phyloP scores from a whole-genome alignment of 2,888 invertebrate genomes.

The Dynastes tityus region DNA sequence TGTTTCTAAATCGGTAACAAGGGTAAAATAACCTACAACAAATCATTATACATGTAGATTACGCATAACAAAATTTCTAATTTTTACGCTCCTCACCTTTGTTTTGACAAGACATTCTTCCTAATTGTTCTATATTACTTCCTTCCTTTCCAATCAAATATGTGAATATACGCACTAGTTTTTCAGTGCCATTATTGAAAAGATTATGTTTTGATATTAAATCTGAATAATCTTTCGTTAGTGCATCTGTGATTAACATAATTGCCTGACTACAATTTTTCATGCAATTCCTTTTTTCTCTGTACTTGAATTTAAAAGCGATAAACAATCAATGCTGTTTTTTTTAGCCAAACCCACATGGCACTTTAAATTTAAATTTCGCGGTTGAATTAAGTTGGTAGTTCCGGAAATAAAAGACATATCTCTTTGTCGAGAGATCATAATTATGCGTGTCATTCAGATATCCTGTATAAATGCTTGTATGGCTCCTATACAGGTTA shows the following conservation, averaged over 20 bases:
- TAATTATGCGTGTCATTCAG: too few species aligned
- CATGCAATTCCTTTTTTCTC: constrained; percentile 71
- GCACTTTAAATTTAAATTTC: too few species aligned
- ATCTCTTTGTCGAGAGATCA: too few species aligned
- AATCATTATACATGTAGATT: constrained; percentile 41
- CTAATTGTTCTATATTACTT: constrained; percentile 89
- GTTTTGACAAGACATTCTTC: constrained; percentile 96
- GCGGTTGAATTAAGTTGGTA: too few species aligned
- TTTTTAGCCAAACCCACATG: too few species aligned
- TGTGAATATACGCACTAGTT: constrained; percentile 94
- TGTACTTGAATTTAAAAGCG: constrained; percentile 66
- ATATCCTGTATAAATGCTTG: too few species aligned
- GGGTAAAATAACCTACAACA: constrained; percentile 88
- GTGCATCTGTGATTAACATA: constrained; percentile 97
- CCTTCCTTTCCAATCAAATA: constrained; percentile 96
- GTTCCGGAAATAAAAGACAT: too few species aligned
- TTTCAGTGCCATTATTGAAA: constrained; percentile 78
- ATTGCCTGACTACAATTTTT: constrained; percentile 92
- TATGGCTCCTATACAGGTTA: too few species aligned
- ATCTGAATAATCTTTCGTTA: constrained; percentile 89
- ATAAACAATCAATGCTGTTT: not conserved
- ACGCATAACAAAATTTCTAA: not conserved
- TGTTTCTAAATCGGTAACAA: constrained; percentile 95
- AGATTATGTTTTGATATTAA: constrained; percentile 88
- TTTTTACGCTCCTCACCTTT: constrained; percentile 76